Base-by-base conservation (phyloP, 2,888 invertebrate species). In the Synanthedon vespiformis region DNA sequence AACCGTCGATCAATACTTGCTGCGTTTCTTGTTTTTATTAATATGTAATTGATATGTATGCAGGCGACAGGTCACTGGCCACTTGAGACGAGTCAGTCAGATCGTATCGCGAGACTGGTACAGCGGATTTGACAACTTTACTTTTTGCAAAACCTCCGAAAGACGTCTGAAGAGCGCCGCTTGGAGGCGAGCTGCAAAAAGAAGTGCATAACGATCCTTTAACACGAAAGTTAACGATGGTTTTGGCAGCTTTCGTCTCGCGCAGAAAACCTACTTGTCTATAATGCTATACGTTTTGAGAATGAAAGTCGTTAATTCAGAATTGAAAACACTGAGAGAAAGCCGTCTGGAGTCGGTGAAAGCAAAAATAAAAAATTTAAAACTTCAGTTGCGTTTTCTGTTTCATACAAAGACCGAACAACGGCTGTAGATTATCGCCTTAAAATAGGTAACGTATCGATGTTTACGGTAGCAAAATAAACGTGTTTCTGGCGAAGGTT, bases 81-180 rank as follows among this genome's bases (percentile, higher is more conserved):
- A 72, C 74, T 77, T 61, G 73, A 82, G 78, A 74, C 70, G 59
- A 61, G 61, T 62, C 50, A 63, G 70, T 64, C 73, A 71, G 80
- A 77, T 80, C 71, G 68, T 74, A 75, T 77, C 80, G 72, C 65
- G 64, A 63, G 61, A 56, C 62, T 59, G 54, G 62, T 54, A 60
- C 68, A 61, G 64, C 68, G 72, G 73, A 76, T 78, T 75, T 76
- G 77, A 78, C 77, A 69, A 75, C 64, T 78, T 74, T 74, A 72
- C 70, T 73, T 81, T 81, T 81, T 80, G 69, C 68, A 13, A 61
- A 69, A 73, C 62, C 67, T 61, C 67, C 68, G 65, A 77, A 76
- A 80, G 76, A 76, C 69, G 79, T 80, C 80, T 82, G 77, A 79
- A 81, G 80, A 70, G 75, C 65, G 54, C 57, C 58, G 70, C 65